Percentiles rank a stretch among this genome's conserved stretches.
Conservation (phyloP, 2,797 vertebrate species). For the Sciurus vulgaris region DNA sequence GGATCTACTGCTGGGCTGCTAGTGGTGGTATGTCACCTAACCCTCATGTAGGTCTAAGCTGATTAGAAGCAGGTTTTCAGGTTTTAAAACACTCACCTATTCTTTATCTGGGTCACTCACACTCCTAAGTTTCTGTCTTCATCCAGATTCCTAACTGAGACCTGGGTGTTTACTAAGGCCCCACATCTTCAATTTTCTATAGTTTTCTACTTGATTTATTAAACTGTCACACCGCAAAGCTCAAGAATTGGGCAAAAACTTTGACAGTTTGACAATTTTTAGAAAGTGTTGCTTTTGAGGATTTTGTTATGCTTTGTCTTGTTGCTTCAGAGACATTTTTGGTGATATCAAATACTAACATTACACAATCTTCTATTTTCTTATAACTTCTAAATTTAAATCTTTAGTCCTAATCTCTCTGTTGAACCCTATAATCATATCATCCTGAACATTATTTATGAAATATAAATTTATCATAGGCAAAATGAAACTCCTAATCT, state of each 20-base stretch:
- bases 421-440: neutral
- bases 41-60: neutral
- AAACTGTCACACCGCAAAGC: neutral
- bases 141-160: neutral
- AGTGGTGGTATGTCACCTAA: neutral
- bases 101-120: neutral
- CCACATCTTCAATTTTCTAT: neutral
- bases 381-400: slow-evolving; percentile 37
- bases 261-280: neutral
- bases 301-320: neutral
- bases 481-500: neutral
- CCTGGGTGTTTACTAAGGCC: neutral
- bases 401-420: neutral
- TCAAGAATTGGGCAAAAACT: neutral
- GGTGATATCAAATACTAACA: neutral
- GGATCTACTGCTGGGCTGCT: neutral
- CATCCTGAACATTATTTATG: neutral
- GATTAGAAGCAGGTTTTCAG: neutral
- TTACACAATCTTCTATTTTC: neutral
- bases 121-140: neutral
- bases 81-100: neutral
- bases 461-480: slow-evolving; percentile 4
- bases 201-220: neutral
- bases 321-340: neutral
- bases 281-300: neutral